Base-by-base conservation (phyloP, 2,113 vertebrate species). In the Xiphias gladius region DNA sequence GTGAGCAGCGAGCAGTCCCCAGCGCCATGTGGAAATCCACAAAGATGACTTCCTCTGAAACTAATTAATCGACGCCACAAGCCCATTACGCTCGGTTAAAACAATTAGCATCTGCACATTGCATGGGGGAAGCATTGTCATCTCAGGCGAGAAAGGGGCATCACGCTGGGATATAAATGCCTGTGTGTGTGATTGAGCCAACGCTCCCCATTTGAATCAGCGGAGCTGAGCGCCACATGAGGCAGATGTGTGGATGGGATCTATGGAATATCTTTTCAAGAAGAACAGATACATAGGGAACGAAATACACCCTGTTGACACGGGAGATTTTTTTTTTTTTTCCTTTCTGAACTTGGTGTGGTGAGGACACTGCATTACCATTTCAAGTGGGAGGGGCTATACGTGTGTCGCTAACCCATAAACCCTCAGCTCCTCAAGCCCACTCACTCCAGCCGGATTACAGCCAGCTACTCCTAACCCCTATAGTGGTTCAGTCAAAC, bases 41-140 rank as follows among this genome's bases (percentile, higher is more conserved):
- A 80, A 91, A 92, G 91, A 90, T 82, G 91, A 93, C 92, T 93
- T 94, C 91, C 91, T 87, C 87, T 87, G 92, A 93, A 91, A 92
- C 88, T 92, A 94, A 95, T 95, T 94, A 91, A 94, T 95, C 87
- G 92, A 91, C 85, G 89, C 92, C 92, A 94, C 90, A 80, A 93
- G 91, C 90, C 92, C 91, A 93, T 94, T 95, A 93, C 88, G 92
- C 90, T 88, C 88, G 90, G 91, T 92, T 94, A 91, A 94, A 94
- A 93, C 94, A 94, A 93, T 94, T 93, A 94, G 93, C 93, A 93
- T 94, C 91, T 91, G 89, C 84, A 83, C 90, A 79, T 85, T 79
- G 90, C 73, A 78, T 58, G 85, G 88, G 86, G 84, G 88, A 79
- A 78, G 88, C 79, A 55, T 82, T 85, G 89, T 87, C 89, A 82